Percentiles rank a stretch among this genome's conserved stretches.
These are phyloP conservation scores for Bellardia pandia DNA, from an alignment of 2,888 invertebrate genomes.

Conservation along the genomic window DNA sequence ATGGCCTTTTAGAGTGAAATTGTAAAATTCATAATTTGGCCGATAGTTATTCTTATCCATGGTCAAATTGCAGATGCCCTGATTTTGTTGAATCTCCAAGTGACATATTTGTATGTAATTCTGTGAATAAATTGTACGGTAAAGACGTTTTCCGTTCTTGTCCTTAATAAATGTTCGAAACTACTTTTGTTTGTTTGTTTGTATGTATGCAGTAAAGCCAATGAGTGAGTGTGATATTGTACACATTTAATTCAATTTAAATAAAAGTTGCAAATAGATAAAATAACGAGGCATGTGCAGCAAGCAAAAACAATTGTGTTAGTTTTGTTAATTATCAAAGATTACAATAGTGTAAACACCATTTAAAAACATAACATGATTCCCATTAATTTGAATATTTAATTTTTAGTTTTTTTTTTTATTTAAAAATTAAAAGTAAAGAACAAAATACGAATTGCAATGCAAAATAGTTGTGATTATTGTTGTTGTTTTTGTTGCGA, in stretches of 20 bases:
- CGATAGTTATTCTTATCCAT: conserved; percentile 74
- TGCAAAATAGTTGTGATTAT: conserved; percentile 7
- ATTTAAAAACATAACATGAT: background rate
- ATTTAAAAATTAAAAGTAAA: background rate
- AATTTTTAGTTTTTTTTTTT: conserved; percentile 5
- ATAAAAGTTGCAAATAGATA: background rate
- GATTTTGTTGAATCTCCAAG: conserved; percentile 70
- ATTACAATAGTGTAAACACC: background rate
- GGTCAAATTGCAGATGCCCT: conserved; percentile 76
- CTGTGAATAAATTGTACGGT: conserved; percentile 76
- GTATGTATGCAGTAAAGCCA: conserved; percentile 24
- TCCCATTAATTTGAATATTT: background rate
- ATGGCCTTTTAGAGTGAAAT: conserved; percentile 86
- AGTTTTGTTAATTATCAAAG: conserved; percentile 31
- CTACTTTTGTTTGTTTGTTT: conserved; percentile 53
- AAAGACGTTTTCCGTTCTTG: conserved; percentile 74
- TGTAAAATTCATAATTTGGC: conserved; percentile 82
- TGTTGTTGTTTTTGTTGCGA: background rate
- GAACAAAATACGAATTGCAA: background rate
- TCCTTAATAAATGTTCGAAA: conserved; percentile 61
- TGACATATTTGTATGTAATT: conserved; percentile 75
- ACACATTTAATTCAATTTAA: conserved; percentile 29
- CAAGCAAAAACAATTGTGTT: conserved; percentile 19
- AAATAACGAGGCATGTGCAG: conserved; percentile 44
- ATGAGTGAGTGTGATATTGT: conserved; percentile 14